Evolutionary conservation across 2,888 invertebrate species (phyloP).

Genomic region (Agriopis leucophaearia): DNA sequence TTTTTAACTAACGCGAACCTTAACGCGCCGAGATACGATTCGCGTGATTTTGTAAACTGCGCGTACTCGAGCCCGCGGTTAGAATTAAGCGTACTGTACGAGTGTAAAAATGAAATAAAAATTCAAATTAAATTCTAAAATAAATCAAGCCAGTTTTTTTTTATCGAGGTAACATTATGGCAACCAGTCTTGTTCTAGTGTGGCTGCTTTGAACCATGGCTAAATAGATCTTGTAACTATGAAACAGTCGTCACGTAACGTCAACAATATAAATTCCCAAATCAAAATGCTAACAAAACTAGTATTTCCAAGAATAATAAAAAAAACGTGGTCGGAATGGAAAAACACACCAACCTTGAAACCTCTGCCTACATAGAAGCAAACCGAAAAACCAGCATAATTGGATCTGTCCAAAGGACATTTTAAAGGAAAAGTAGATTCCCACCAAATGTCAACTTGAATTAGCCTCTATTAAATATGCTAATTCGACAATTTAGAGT

Average conservation of each 20-base stretch:
- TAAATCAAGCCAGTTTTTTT: background rate
- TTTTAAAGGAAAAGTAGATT: constrained; percentile 34
- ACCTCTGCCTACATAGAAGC: constrained; percentile 41
- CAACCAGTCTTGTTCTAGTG: too few species aligned
- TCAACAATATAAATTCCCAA: constrained; percentile 26
- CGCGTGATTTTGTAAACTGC: too few species aligned
- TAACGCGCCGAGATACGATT: too few species aligned
- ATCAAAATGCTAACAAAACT: constrained; percentile 33
- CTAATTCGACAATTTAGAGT: constrained; percentile 60
- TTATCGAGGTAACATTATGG: background rate
- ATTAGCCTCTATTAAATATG: constrained; percentile 63
- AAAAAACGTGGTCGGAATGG: constrained; percentile 47
- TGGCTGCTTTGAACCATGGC: too few species aligned
- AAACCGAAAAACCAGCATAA: constrained; percentile 46
- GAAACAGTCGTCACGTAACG: constrained; percentile 14
- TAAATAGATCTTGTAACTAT: background rate
- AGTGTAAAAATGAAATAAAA: too few species aligned
- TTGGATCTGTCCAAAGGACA: constrained; percentile 39
- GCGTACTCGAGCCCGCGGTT: too few species aligned
- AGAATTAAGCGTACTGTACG: background rate
- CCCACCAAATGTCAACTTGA: constrained; percentile 55
- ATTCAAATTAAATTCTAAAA: too few species aligned
- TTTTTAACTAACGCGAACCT: too few species aligned
- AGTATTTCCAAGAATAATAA: constrained; percentile 40
- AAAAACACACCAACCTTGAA: constrained; percentile 49